A percentile compares a stretch with the other conserved stretches of the same genome.
Evolutionary conservation across 2,113 vertebrate genomes (phyloP).

Genomic region (Hippolais icterina): DNA sequence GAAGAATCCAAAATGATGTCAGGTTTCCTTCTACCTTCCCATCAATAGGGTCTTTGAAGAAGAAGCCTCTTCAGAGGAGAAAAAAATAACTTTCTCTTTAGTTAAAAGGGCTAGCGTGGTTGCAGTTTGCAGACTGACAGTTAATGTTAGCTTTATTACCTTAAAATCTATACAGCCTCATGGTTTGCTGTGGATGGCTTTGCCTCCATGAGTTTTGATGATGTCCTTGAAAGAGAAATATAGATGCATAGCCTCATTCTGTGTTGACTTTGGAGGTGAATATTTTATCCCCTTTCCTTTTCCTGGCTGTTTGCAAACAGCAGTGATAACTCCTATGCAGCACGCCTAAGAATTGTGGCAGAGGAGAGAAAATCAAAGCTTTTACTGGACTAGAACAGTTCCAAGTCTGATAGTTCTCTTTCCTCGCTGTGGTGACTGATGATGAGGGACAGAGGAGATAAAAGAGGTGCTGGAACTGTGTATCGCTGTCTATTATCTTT

Average conservation of each 20-base stretch:
- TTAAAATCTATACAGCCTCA: constrained; percentile 38
- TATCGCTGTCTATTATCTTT: not conserved
- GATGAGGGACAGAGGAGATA: constrained; percentile 29
- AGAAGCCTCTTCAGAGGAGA: constrained; percentile 22
- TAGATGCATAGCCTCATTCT: not conserved
- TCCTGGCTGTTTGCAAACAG: constrained; percentile 6
- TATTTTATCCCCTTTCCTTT: constrained; percentile 55
- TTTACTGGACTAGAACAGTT: not conserved
- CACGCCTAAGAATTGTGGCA: not conserved
- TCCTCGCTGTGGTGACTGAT: not conserved
- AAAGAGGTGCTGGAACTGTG: constrained; percentile 7
- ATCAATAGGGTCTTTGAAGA: constrained; percentile 54
- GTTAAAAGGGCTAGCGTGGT: constrained; percentile 26
- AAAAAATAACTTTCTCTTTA: constrained; percentile 49
- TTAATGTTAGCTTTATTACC: not conserved
- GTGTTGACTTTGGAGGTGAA: constrained; percentile 50
- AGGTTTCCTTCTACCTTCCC: constrained; percentile 65
- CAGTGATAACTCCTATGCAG: not conserved
- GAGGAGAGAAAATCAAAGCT: constrained; percentile 24
- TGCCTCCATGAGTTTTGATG: constrained; percentile 47
- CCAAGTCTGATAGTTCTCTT: constrained; percentile 17
- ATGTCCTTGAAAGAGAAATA: constrained; percentile 65
- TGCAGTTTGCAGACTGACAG: constrained; percentile 46
- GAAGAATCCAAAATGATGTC: constrained; percentile 64
- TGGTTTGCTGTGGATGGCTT: constrained; percentile 7